Evolutionary conservation across 2,888 invertebrate genomes (phyloP).

Genomic region (Prenolepis imparis): DNA sequence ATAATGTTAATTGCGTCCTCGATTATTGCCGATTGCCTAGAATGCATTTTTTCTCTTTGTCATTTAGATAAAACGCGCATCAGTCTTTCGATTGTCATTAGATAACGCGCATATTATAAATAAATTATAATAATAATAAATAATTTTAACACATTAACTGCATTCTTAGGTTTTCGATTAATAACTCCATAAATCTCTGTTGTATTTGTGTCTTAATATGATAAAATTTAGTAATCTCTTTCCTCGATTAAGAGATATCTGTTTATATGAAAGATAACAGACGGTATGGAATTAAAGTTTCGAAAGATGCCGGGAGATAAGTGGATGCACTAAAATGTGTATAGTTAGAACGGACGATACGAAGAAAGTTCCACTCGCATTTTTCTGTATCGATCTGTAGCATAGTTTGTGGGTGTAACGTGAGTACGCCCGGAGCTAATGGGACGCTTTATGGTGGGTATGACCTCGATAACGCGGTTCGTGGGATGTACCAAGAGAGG

Average conservation of each 20-base stretch:
- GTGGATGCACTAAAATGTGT: conserved; percentile 29
- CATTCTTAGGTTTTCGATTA: not conserved
- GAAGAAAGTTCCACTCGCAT: conserved; percentile 49
- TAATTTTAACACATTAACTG: not conserved
- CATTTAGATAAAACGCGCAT: not conserved
- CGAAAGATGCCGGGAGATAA: conserved; percentile 7
- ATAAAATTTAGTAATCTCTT: not conserved
- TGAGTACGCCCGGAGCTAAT: conserved; percentile 48
- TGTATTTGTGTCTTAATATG: not conserved
- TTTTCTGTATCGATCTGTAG: conserved; percentile 52
- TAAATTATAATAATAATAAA: too few species aligned
- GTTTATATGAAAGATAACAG: not conserved
- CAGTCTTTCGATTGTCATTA: not conserved
- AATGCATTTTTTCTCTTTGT: not conserved
- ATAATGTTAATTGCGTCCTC: not conserved
- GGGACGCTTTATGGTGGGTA: conserved; percentile 55
- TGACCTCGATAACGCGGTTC: conserved; percentile 56
- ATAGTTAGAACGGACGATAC: conserved; percentile 23
- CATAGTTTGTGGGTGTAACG: conserved; percentile 53
- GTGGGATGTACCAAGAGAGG: conserved; percentile 50
- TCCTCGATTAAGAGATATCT: not conserved
- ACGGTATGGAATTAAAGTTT: not conserved
- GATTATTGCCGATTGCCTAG: not conserved
- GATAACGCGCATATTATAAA: not conserved
- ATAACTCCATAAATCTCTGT: not conserved